Percentiles rank a stretch among this genome's conserved stretches.
phyloP scores from a whole-genome alignment of 1,140 invertebrate genomes.

The Cardiocondyla obscurior region DNA sequence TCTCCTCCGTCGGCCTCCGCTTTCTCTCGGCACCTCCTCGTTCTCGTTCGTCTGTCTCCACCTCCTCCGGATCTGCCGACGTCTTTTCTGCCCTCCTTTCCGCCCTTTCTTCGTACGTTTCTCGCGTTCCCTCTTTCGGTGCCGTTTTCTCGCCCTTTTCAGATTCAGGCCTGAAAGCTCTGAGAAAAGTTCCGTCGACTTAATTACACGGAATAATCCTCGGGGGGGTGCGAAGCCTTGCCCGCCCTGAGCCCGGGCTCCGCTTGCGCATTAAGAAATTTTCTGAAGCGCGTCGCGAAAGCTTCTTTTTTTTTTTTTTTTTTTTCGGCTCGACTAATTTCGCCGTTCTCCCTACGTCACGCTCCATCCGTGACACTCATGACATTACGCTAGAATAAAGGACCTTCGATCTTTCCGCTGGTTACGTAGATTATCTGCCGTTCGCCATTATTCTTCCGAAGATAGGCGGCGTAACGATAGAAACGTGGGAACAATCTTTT shows the following conservation, averaged over 20 bases:
- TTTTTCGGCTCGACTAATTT: constrained; percentile 25
- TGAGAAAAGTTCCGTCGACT: constrained; percentile 80
- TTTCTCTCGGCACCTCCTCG: constrained; percentile 64
- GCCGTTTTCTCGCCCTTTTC: constrained; percentile 43
- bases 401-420: background rate
- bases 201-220: constrained; percentile 84
- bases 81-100: constrained; percentile 27
- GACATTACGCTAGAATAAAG: background rate
- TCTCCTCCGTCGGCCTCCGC: constrained; percentile 68
- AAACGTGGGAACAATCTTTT: constrained; percentile 19
- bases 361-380: background rate
- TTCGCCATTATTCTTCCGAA: background rate
- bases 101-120: constrained; percentile 1
- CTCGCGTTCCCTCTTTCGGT: constrained; percentile 39
- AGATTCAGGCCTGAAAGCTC: constrained; percentile 70
- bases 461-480: constrained; percentile 16
- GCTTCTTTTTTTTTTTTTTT: no score
- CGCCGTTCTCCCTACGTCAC: background rate
- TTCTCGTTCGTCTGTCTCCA: constrained; percentile 46
- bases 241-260: constrained; percentile 37
- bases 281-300: constrained; percentile 67
- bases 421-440: constrained; percentile 13
- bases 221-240: constrained; percentile 67
- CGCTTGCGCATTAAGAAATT: constrained; percentile 69
- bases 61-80: constrained; percentile 6